A percentile compares a stretch with the other conserved stretches of the same genome.
Conservation (phyloP, 2,888 invertebrate genomes). For the Anaspis maculata region DNA sequence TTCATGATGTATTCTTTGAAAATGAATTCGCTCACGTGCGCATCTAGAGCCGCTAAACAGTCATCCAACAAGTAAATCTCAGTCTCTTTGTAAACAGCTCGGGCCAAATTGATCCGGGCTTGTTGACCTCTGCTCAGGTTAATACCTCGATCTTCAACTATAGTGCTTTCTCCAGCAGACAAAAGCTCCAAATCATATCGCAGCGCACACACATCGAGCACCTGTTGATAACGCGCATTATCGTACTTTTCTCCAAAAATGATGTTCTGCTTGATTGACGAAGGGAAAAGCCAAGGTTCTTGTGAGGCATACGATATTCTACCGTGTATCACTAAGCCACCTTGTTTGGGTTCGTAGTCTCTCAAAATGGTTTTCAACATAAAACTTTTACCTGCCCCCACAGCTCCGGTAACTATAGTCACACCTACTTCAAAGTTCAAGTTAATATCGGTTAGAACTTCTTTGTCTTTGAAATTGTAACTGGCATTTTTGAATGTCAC, state of each 20-base stretch:
- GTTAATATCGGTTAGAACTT: conserved; percentile 39
- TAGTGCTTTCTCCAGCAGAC: conserved; percentile 60
- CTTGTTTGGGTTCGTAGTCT: conserved; percentile 34
- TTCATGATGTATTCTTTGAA: conserved; percentile 61
- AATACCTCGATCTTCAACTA: conserved; percentile 69
- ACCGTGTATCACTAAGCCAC: conserved; percentile 41
- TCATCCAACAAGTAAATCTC: conserved; percentile 70
- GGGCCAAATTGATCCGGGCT: conserved; percentile 65
- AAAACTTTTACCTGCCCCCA: conserved; percentile 52
- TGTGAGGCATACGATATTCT: conserved; percentile 47
- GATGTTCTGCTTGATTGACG: conserved; percentile 62
- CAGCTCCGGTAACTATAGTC: conserved; percentile 50
- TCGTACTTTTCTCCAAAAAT: conserved; percentile 57
- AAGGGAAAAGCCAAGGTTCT: conserved; percentile 49
- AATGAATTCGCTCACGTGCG: conserved; percentile 57
- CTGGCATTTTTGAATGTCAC: conserved; percentile 20
- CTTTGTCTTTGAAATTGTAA: conserved; percentile 24
- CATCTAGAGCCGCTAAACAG: conserved; percentile 70
- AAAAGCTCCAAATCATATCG: conserved; percentile 59
- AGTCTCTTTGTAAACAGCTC: conserved; percentile 62
- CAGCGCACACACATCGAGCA: conserved; percentile 54
- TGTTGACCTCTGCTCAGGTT: conserved; percentile 73
- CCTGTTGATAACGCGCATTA: conserved; percentile 46
- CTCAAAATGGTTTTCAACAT: conserved; percentile 31
- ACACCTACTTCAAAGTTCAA: conserved; percentile 40